These are phyloP conservation scores for Nannoperca australis DNA, from an alignment of 2,797 vertebrate genomes.

Conservation along the genomic window DNA sequence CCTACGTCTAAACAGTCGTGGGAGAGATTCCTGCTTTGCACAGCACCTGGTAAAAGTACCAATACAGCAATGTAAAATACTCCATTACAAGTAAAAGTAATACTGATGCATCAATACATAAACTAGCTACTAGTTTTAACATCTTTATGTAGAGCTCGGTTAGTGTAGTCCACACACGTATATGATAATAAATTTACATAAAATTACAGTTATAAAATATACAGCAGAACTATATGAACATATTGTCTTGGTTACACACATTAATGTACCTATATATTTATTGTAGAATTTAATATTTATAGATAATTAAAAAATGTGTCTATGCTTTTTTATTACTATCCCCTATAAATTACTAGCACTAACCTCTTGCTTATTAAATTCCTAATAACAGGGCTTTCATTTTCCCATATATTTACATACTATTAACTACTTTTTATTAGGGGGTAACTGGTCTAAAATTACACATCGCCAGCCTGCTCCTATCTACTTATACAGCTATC, in stretches of 20 bases:
- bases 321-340: slow-evolving; percentile 11
- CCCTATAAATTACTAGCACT: background rate
- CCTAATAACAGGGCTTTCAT: background rate
- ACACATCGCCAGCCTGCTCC: background rate
- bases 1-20: background rate
- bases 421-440: background rate
- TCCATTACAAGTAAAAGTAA: no score
- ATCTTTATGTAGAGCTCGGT: background rate
- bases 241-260: background rate
- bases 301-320: background rate
- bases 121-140: background rate
- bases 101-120: no score
- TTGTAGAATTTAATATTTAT: background rate
- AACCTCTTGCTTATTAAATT: slow-evolving; percentile 4
- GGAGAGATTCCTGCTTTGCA: background rate
- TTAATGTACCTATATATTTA: background rate
- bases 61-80: no score
- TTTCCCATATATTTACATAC: slow-evolving; percentile 5
- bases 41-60: background rate
- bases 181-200: background rate
- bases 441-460: slow-evolving; percentile 11
- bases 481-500: background rate
- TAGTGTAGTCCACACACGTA: background rate
- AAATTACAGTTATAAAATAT: background rate
- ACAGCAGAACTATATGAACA: no score